Evolutionary conservation across 2,888 invertebrate genomes (phyloP), one percentile per base, ranked within the genome.

Genomic region (Trachelus troglodyta): DNA sequence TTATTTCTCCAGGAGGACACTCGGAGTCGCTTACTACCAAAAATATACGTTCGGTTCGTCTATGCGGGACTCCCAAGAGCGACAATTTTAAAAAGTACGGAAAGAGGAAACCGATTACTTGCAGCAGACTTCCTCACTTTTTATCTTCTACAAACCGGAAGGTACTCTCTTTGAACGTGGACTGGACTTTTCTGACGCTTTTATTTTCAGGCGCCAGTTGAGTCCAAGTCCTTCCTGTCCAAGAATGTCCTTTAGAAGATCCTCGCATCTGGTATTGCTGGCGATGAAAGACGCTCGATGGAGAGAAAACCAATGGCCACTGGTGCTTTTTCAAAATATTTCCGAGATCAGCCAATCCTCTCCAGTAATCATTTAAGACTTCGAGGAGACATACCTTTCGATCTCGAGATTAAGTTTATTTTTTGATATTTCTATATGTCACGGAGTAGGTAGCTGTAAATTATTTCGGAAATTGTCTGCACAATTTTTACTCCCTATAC

Each of bases 1-100:
- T 77, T 78, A 71, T 77, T 80, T 75, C 78, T 77, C 56, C 77
- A 56, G 79, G 81, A 83, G 81, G 81, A 83, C 81, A 81, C 80
- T 82, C 71, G 31, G 9, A 56, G 56, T 56, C 56, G 23, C 56
- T 56, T 56, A 56, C 23, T 56, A 56, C 9, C 56, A 56, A 56
- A 23, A 56, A 56, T 56, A 56, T 56, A 56, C 23, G 6, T 9
- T 56, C 2, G 56, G 56, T 56, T 56, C 56, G 23, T 56, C 56
- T 23, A 9, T 56, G 9, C 23, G 56, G 23, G 56, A 56, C 9
- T 40, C 23, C 9, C 23, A 56, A 23, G 9, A 9, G 56, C 9
- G 23, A 56, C 56, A 9, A 56, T 56, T 56, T 56, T 23, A 56
- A 56, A 56, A 23, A 56, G 56, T 23, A 23, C 23, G 56, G 9